Conservation (phyloP, 1,140 invertebrate genomes). For the Hesperophylax magnus region DNA sequence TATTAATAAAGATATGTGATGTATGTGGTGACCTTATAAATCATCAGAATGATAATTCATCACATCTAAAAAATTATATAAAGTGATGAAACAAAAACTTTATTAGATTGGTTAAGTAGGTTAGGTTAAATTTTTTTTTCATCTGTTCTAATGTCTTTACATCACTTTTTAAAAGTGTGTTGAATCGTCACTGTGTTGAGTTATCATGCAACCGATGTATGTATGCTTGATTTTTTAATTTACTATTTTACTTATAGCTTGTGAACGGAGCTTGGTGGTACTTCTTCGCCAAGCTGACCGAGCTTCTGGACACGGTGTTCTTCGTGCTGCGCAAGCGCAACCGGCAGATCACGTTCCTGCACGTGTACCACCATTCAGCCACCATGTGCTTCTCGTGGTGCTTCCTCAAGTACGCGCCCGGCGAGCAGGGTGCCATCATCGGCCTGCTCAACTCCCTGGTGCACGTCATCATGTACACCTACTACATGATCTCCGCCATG, state of each 20-base stretch:
- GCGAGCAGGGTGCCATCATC: conserved; percentile 74
- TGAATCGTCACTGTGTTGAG: no score
- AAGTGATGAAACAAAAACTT: no score
- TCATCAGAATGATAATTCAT: no score
- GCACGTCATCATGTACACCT: conserved; percentile 86
- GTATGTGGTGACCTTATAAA: no score
- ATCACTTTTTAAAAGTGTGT: no score
- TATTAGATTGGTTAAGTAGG: no score
- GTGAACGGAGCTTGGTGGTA: conserved; percentile 70
- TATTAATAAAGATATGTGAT: no score
- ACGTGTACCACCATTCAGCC: conserved; percentile 81
- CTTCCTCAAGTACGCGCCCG: conserved; percentile 73
- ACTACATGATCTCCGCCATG: conserved; percentile 86
- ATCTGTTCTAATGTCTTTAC: no score
- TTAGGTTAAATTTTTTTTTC: no score
- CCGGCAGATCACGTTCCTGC: conserved; percentile 82
- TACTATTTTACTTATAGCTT: conserved; percentile 7
- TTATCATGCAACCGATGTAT: no score
- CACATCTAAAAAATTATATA: no score
- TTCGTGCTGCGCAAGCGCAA: conserved; percentile 87
- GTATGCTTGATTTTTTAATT: no score
- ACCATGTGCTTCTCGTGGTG: conserved; percentile 76
- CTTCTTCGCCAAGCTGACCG: conserved; percentile 74
- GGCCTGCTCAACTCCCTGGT: conserved; percentile 80
- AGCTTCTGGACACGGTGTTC: conserved; percentile 82